phyloP scores from a whole-genome alignment of 2,888 invertebrate species.

The Isotomurus palustris region DNA sequence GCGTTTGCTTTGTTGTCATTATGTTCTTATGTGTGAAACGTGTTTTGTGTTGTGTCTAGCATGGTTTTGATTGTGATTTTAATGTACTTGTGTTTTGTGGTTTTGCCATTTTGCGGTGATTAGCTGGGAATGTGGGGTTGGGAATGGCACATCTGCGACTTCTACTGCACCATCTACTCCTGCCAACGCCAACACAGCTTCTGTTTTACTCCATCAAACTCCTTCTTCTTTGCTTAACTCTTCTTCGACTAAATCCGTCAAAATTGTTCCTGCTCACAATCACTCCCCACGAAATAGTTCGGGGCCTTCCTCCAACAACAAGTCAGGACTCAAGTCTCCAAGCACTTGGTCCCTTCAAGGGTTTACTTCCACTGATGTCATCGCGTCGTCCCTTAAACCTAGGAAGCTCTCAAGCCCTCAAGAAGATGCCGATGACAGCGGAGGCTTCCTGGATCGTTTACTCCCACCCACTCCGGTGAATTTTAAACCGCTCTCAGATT shows the following conservation, averaged over 20 bases:
- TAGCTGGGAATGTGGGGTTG: not conserved
- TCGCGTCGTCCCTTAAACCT: too few relatives aligned
- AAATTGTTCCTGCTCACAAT: slow-evolving; percentile 2
- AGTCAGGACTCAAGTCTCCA: not conserved
- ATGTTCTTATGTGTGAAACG: too few relatives aligned
- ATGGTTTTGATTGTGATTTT: not conserved
- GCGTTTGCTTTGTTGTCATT: too few relatives aligned
- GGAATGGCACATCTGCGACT: not conserved
- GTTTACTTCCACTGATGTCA: slow-evolving; percentile 11
- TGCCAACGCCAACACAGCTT: slow-evolving; percentile 1
- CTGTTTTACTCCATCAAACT: too few relatives aligned
- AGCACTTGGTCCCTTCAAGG: slow-evolving; percentile 1
- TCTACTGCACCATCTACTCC: slow-evolving; percentile 11
- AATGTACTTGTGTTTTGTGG: not conserved
- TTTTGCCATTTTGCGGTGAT: not conserved
- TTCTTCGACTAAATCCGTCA: not conserved
- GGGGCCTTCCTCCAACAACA: not conserved
- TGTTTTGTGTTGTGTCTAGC: not conserved
- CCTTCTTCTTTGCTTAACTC: not conserved
- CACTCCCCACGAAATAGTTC: not conserved
- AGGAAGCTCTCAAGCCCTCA: too few relatives aligned
- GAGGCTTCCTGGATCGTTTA: too few relatives aligned
- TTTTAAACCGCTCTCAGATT: too few relatives aligned
- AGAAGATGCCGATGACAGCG: too few relatives aligned
- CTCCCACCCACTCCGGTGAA: too few relatives aligned